Percentiles rank a stretch among this genome's conserved stretches.
Conservation (phyloP, 2,797 vertebrate species). For the Gymnoscopelus braueri region DNA sequence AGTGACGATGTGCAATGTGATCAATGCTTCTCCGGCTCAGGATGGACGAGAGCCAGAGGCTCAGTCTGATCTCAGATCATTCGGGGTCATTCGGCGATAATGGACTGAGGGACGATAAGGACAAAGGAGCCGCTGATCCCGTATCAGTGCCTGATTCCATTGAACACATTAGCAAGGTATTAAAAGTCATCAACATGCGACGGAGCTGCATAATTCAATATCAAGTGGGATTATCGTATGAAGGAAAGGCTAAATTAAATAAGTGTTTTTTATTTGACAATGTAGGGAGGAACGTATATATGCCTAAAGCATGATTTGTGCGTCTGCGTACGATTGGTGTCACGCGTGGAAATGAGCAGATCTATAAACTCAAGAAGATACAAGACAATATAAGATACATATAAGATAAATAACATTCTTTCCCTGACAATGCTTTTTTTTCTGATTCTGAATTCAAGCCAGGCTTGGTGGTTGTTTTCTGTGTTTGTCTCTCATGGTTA, state of each 20-base stretch:
- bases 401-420: no score
- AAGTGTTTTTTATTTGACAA: slow-evolving; percentile 39
- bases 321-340: no score
- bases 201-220: slow-evolving; percentile 27
- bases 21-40: slow-evolving; percentile 21
- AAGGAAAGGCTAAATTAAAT: slow-evolving; percentile 51
- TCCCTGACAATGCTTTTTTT: not conserved
- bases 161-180: slow-evolving; percentile 42
- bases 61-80: slow-evolving; percentile 47
- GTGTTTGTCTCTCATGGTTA: not conserved
- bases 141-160: slow-evolving; percentile 39
- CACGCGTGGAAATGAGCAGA: no score
- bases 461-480: not conserved
- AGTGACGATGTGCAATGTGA: slow-evolving; percentile 8
- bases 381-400: no score
- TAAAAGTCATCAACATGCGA: slow-evolving; percentile 44
- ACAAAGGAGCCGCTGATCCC: slow-evolving; percentile 50
- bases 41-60: slow-evolving; percentile 39
- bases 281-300: not conserved
- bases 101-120: slow-evolving; percentile 25
- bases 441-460: not conserved
- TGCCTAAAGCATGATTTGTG: no score
- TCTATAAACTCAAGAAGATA: no score
- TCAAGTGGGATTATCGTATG: slow-evolving; percentile 47
- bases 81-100: slow-evolving; percentile 39